Evolutionary conservation across 2,888 invertebrate genomes (phyloP), one percentile per base, ranked within the genome.

Genomic region (Schizaphis graminum): DNA sequence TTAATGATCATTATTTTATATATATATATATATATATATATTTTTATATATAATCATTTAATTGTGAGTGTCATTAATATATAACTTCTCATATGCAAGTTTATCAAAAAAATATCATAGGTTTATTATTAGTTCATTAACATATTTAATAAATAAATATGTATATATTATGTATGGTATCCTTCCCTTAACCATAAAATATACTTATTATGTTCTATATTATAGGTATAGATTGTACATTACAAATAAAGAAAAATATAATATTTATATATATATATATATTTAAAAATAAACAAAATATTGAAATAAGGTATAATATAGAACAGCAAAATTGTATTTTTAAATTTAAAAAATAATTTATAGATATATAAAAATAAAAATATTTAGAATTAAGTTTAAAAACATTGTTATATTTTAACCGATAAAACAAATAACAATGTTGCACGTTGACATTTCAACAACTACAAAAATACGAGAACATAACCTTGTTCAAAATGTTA

Each of bases 401-500:
- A 16, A 85, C 26, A 44, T 44, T 84, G 84, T 91, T 91, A n/a
- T 24, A 85, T 56, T 28, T 56, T 85, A 41, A 56, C 91, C 67
- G 44, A 85, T 85, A 91, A 35, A 44, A 85, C 41, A 84, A 86
- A 91, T 21, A 44, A 85, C 24, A 84, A 91, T 86, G 41, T 85
- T 85, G 57, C 85, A 57, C 28, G n/a, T 57, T 57, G 85, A 92
- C 86, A 92, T 85, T 56, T 91, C 85, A 91, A 85, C 85, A 86
- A 91, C n/a, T 41, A 49, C n/a, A 53, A 90, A 47, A 90, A 44
- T 57, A 16, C 24, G n/a, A 49, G 49, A 67, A 47, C 67, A 67
- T 90, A 90, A 90, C 90, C 90, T 90, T 90, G 90, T 67, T n/a
- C 24, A 21, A 61, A n/a, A 67, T 89, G 16, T 5, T 67, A 67